Evolutionary conservation across 2,797 vertebrate species (phyloP).

Genomic region (Falco novaeseelandiae): DNA sequence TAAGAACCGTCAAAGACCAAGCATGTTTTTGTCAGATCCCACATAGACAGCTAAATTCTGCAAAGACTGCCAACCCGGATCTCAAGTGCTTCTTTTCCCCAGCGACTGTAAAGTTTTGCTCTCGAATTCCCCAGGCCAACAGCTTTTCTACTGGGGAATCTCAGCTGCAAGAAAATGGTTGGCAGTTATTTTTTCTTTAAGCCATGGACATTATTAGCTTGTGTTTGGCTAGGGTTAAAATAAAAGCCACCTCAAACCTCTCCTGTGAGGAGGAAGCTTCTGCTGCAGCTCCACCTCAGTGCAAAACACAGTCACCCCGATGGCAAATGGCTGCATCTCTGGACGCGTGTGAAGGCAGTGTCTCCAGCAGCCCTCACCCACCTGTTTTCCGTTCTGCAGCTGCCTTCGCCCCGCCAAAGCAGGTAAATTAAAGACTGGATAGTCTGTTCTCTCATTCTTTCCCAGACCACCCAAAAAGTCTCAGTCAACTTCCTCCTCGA

Average conservation of each 20-base stretch:
- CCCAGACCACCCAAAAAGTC: slow-evolving; percentile 56
- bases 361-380: not conserved
- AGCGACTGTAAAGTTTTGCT: not conserved
- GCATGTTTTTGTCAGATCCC: not conserved
- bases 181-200: not conserved
- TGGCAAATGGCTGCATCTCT: not conserved
- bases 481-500: not conserved
- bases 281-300: not conserved
- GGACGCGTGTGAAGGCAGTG: not conserved
- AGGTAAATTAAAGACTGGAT: slow-evolving; percentile 56
- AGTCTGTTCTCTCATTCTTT: slow-evolving; percentile 31
- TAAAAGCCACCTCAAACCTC: not conserved
- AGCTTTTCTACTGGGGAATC: not conserved
- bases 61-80: not conserved
- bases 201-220: not conserved
- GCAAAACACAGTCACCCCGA: not conserved
- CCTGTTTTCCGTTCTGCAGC: slow-evolving; percentile 9
- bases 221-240: not conserved
- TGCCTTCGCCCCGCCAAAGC: slow-evolving; percentile 9
- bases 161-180: not conserved
- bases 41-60: not conserved
- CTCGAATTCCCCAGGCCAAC: not conserved
- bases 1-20: not conserved
- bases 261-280: not conserved
- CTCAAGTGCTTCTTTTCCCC: not conserved